Base-by-base conservation (phyloP, 2,888 invertebrate genomes). In the Agriopis aurantiaria region DNA sequence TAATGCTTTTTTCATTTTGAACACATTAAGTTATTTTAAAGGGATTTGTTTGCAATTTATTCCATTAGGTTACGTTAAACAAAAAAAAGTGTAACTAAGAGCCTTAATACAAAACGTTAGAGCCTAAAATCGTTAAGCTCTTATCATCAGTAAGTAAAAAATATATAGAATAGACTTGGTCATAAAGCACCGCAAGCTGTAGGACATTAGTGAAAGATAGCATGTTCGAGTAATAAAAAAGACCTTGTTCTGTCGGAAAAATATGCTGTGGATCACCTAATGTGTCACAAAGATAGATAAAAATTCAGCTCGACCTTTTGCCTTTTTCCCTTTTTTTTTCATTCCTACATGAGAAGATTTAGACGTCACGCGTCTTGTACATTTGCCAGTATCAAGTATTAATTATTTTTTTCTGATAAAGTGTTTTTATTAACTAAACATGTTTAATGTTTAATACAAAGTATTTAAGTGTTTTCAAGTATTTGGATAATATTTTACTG, bases 151-250 rank as follows among this genome's bases (percentile, higher is more conserved):
- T 51, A 63, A 49, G 56, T 53, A 53, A 51, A 56, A 65, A 56
- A 46, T 53, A 65, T 17, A 61, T 57, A 53, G 56, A 64, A 69
- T 71, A 69, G 45, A 51, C 52, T 52, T n/a, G 63, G 58, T 55
- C 69, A 73, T 73, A 76, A 76, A 76, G 67, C 65, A 68, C 62
- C 71, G 68, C 65, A 73, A 75, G 69, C 74, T 74, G 76, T 70
- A 71, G 74, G 63, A 69, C 74, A 75, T 75, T 76, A 76, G 74
- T 72, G 72, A 72, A 73, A 76, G 74, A 76, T 76, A 74, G 65
- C 72, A 67, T 72, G 72, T 76, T 68, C 64, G 69, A 51, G 76
- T 73, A 73, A 74, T 76, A 76, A 76, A 73, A 72, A 52, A 51
- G 70, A 51, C 60, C 72, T 65, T 71, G 71, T 70, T 63, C 67